Percentiles rank a stretch among this genome's conserved stretches.
Conservation (phyloP, 2,888 invertebrate genomes). For the Drosophila imparisetae region DNA sequence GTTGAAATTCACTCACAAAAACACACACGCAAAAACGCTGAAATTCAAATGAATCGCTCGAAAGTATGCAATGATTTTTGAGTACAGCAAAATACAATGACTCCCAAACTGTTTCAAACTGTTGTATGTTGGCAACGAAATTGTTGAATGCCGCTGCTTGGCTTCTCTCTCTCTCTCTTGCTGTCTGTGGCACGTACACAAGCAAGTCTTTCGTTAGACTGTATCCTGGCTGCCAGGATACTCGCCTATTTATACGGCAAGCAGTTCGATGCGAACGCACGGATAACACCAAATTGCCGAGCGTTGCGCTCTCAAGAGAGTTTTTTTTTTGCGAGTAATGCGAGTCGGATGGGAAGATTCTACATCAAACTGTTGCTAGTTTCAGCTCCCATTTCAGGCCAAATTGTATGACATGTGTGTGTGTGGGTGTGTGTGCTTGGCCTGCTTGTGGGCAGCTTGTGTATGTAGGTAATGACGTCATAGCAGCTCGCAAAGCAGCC, state of each 20-base stretch:
- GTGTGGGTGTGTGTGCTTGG: conserved; percentile 25
- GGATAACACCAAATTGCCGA: conserved; percentile 53
- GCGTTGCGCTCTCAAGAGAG: conserved; percentile 47
- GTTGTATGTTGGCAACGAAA: conserved; percentile 8
- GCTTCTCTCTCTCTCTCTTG: conserved; percentile 1
- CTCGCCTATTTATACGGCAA: conserved; percentile 68
- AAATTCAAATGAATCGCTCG: conserved; percentile 36
- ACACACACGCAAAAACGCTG: conserved; percentile 3
- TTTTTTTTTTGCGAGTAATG: conserved; percentile 35
- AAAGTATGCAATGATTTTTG: conserved; percentile 50
- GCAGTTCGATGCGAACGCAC: conserved; percentile 17
- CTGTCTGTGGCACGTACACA: conserved; percentile 43
- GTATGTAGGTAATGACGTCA: conserved; percentile 80
- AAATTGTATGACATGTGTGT: conserved; percentile 18
- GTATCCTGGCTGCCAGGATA: conserved; percentile 60
- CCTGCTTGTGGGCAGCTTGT: conserved; percentile 52
- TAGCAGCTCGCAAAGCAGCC: conserved; percentile 37
- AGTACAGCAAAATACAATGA: conserved; percentile 28
- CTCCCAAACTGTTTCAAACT: conserved; percentile 50
- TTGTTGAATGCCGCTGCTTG: conserved; percentile 15
- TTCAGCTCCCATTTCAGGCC: conserved; percentile 33
- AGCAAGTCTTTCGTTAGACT: conserved; percentile 71
- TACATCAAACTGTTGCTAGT: conserved; percentile 74
- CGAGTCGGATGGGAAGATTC: conserved; percentile 51
- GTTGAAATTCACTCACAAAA: conserved; percentile 17